phyloP scores from a whole-genome alignment of 2,113 vertebrate species.

The Takifugu flavidus region DNA sequence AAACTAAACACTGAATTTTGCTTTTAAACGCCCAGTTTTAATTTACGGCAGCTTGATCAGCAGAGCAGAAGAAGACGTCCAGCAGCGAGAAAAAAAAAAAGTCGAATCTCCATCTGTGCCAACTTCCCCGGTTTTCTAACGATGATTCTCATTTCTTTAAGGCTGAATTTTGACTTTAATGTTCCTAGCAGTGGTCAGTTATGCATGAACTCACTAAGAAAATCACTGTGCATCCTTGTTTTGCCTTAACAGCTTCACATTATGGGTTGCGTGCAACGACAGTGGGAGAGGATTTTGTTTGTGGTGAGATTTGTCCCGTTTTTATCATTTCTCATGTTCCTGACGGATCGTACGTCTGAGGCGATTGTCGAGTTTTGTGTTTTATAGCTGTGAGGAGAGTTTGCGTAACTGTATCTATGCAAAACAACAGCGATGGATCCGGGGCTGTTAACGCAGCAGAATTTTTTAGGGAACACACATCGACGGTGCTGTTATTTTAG shows the following conservation, averaged over 20 bases:
- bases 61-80: constrained; percentile 9
- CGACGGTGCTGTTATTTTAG: constrained; percentile 36
- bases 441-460: constrained; percentile 31
- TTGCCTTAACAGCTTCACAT: constrained; percentile 65
- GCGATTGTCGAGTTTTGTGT: constrained; percentile 18
- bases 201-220: constrained; percentile 63
- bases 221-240: constrained; percentile 73
- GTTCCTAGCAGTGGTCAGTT: constrained; percentile 45
- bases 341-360: too few relatives aligned
- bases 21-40: constrained; percentile 13
- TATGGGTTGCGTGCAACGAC: constrained; percentile 46
- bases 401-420: constrained; percentile 69
- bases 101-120: constrained; percentile 27
- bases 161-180: constrained; percentile 33
- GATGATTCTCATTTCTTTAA: constrained; percentile 12
- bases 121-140: constrained; percentile 6
- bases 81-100: constrained; percentile 23
- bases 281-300: constrained; percentile 13
- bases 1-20: constrained; percentile 8
- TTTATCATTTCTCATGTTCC: constrained; percentile 36
- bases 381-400: constrained; percentile 60
- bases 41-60: constrained; percentile 18
- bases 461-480: constrained; percentile 21
- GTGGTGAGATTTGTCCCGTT: constrained; percentile 48
- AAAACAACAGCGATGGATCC: constrained; percentile 56